Base-by-base conservation (phyloP, 2,113 vertebrate genomes). In the Engraulis encrasicolus region DNA sequence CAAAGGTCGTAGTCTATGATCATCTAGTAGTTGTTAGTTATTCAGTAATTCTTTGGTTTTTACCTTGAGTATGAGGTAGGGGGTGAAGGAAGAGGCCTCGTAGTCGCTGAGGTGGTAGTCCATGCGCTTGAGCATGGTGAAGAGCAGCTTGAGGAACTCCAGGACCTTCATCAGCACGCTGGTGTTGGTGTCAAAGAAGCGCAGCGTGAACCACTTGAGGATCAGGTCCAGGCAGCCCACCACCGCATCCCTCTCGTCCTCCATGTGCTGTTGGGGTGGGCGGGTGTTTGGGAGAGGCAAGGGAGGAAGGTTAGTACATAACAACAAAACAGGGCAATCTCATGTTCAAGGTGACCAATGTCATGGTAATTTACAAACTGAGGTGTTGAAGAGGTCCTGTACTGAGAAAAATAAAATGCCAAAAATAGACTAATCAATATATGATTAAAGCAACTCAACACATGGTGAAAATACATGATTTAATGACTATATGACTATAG, bases 111-210 rank as follows among this genome's bases (percentile, higher is more conserved):
- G 95, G 88, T 99, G 97, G 91, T 99, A 99, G 78, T 96, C 94
- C 80, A 98, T 97, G 31, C 95, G 92, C 91, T 95, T 96, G 14
- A 99, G 91, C 94, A 98, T 92, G 80, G 87, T 89, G 85, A 99
- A 99, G 82, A 99, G 93, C 78, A 99, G 88, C 89, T 99, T 99
- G 78, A 99, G 95, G 89, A 99, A 99, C 86, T 99, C 98, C 91
- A 99, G 92, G 3, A 96, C 84, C 90, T 99, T 99, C 98, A 99
- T 99, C 86, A 99, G 90, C 78, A 99, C 96, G 0, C 96, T 99
- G 87, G 98, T 99, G 91, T 99, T 99, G 40, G 98, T 99, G 92
- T 99, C 98, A 84, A 99, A 99, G 94, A 99, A 99, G 0, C 98
- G 93, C 85, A 99, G 91, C 0, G 97, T 99, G 83, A 99, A 95